Conservation (phyloP, 2,113 vertebrate species). For the Clarias magur region DNA sequence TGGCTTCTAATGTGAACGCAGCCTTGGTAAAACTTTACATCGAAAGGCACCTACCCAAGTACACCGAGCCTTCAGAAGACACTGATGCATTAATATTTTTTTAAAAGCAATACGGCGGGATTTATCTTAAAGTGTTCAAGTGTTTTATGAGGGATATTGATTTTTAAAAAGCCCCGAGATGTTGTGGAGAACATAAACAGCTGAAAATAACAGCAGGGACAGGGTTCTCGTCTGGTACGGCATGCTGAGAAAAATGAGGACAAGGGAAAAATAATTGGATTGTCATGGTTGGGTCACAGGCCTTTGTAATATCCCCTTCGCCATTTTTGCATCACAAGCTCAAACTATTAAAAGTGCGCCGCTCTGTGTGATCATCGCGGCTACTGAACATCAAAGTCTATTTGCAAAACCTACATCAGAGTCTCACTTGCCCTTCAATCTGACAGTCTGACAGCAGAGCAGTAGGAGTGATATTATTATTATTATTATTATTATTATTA, state of each 20-base stretch:
- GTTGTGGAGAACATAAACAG: neutral
- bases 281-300: conserved; percentile 12
- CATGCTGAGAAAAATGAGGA: conserved; percentile 9
- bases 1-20: too few species aligned
- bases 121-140: neutral
- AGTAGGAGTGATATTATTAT: neutral
- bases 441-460: neutral
- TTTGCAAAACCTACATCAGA: neutral
- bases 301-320: neutral
- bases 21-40: neutral
- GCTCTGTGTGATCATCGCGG: neutral
- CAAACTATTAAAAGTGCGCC: neutral
- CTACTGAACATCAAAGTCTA: conserved; percentile 18
- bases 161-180: neutral
- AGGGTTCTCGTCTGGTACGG: neutral
- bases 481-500: too few species aligned
- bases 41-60: neutral
- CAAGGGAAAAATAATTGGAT: conserved; percentile 29
- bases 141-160: neutral
- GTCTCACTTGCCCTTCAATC: neutral
- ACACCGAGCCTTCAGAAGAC: neutral
- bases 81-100: neutral
- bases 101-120: neutral
- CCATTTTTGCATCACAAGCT: neutral
- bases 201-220: conserved; percentile 9